Evolutionary conservation across 2,113 vertebrate genomes (phyloP).

Genomic region (Halcyon malimbica): DNA sequence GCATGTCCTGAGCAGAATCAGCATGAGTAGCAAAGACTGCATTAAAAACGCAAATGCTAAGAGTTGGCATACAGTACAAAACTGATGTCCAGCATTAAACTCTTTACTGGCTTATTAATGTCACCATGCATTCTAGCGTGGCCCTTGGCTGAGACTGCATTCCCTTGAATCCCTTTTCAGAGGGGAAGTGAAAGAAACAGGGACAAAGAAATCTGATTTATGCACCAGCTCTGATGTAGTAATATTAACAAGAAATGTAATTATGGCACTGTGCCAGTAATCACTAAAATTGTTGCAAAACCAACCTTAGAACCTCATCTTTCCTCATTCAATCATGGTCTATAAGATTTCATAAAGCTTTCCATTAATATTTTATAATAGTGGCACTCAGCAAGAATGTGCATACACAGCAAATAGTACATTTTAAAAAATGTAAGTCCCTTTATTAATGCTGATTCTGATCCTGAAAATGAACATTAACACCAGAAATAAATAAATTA

Average conservation of each 20-base stretch:
- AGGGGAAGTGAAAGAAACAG: background rate
- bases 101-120: background rate
- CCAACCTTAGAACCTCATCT: background rate
- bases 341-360: conserved; percentile 14
- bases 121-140: background rate
- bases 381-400: background rate
- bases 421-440: background rate
- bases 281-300: background rate
- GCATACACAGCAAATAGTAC: conserved; percentile 1
- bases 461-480: background rate
- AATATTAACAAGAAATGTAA: background rate
- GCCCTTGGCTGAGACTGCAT: background rate
- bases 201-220: background rate
- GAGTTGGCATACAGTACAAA: background rate
- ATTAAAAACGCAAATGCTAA: background rate
- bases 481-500: background rate
- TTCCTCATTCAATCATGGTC: background rate
- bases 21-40: background rate
- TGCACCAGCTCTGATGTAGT: background rate
- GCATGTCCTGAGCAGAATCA: background rate
- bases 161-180: background rate
- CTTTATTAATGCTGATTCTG: background rate
- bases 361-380: background rate
- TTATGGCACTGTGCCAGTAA: background rate
- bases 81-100: background rate